Percentiles rank a stretch among this genome's conserved stretches.
Conservation (phyloP, 1,140 invertebrate genomes). For the Sycophila sp. region DNA sequence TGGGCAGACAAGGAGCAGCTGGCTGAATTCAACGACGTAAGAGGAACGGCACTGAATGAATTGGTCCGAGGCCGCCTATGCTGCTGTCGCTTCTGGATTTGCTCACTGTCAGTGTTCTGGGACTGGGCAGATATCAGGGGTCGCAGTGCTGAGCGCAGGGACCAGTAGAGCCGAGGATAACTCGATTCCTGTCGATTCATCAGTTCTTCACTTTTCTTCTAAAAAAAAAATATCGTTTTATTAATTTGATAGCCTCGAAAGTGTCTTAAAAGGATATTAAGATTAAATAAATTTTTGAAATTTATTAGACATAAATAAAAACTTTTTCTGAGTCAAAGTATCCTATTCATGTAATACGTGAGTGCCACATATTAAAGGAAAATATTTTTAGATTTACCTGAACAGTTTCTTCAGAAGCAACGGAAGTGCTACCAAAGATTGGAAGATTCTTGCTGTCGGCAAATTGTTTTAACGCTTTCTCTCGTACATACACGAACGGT, state of each 20-base stretch:
- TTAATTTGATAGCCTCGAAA: no score
- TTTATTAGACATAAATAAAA: no score
- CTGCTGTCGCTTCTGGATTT: conserved; percentile 43
- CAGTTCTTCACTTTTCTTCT: conserved; percentile 71
- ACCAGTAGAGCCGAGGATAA: conserved; percentile 77
- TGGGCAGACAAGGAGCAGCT: conserved; percentile 24
- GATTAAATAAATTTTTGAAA: no score
- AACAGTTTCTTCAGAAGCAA: conserved; percentile 72
- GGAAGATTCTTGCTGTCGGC: conserved; percentile 75
- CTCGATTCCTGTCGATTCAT: conserved; percentile 80
- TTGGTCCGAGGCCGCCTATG: conserved; percentile 51
- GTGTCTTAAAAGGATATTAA: no score
- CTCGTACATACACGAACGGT: conserved; percentile 88
- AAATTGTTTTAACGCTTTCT: conserved; percentile 78
- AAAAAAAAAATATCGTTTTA: not conserved
- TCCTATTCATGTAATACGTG: not conserved
- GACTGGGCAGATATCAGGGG: conserved; percentile 70
- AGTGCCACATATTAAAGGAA: not conserved
- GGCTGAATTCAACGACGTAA: conserved; percentile 43
- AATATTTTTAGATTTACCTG: conserved; percentile 61
- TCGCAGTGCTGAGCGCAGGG: conserved; percentile 74
- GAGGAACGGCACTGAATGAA: conserved; percentile 45
- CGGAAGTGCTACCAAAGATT: conserved; percentile 72
- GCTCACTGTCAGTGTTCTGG: conserved; percentile 37
- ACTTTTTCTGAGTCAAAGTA: no score